Evolutionary conservation across 1,140 invertebrate species (phyloP), one percentile per base, ranked within the genome.

Genomic region (Charaxes varanes): DNA sequence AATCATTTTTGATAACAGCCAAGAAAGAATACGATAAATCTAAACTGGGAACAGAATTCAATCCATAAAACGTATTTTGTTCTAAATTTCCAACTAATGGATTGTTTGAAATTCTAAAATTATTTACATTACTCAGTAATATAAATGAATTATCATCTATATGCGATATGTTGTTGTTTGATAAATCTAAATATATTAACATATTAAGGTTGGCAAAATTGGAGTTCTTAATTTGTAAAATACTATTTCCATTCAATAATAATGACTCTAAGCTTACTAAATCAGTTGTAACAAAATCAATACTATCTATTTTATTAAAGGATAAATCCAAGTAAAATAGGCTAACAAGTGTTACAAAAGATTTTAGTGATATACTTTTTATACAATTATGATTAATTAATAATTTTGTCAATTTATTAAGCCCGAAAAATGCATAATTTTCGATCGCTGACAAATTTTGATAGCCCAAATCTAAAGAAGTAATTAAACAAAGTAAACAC

Each of bases 141-240:
- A 41, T 36, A 46, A 73, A 77, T 8, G 59, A 56, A 44, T 54
- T 49, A 5, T 41, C 17, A 32, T 59, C 54, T 4, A 77, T 45
- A 5, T 53, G 35, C 0, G 58, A 42, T 28, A 73, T 64, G 23
- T 63, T 56, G 40, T 77, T 77, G 24, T 58, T 31, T 6, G 69
- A 64, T n/a, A 73, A 6, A 58, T 77, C 64, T 31, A 77, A 51
- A 52, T 51, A 50, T 23, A 58, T 21, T 10, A 77, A 41, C 8
- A 16, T 8, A 8, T 44, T 37, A 13, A 73, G 40, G 38, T 26
- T 8, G 15, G 43, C 14, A 21, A 69, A 62, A 23, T 63, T 10
- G 17, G 54, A 36, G 14, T 46, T 30, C 14, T 41, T 37, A 22
- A 73, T 55, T 41, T 56, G 13, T 6, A 12, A 44, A 11, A 74